Percentiles rank a stretch among this genome's conserved stretches.
These are phyloP conservation scores for Anhinga anhinga DNA, from an alignment of 2,113 vertebrate genomes.

Conservation along the genomic window DNA sequence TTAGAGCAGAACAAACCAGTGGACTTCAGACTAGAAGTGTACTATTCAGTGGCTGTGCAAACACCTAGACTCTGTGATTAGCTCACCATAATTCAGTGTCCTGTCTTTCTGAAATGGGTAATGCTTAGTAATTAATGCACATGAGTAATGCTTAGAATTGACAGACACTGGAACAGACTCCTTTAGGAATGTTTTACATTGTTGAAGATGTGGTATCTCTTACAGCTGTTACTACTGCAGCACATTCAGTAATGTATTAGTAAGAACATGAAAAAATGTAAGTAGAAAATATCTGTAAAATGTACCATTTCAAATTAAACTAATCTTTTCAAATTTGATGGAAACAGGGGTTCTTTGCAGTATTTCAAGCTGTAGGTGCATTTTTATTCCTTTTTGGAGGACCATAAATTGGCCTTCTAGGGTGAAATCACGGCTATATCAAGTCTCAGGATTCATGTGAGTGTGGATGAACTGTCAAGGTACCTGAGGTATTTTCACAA, in stretches of 20 bases:
- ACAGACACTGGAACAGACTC: neutral
- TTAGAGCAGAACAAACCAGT: neutral
- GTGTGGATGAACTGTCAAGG: neutral
- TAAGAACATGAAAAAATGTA: neutral
- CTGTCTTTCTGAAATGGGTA: neutral
- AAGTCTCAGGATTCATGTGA: neutral
- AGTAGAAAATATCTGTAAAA: neutral
- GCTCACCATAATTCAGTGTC: neutral
- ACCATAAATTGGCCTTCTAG: neutral
- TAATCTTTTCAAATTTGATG: neutral
- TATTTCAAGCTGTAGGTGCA: neutral
- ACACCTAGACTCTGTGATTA: neutral
- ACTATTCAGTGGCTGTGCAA: neutral
- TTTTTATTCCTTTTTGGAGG: neutral
- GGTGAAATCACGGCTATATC: neutral
- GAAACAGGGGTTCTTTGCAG: neutral
- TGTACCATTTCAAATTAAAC: neutral
- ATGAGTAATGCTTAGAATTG: neutral
- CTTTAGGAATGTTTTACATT: neutral
- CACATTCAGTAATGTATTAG: neutral
- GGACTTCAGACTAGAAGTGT: neutral
- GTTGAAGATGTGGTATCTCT: neutral
- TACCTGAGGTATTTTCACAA: neutral
- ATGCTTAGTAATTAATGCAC: neutral
- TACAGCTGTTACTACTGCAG: neutral